Conservation (phyloP, 2,113 vertebrate species). For the Lophotis ruficrista region DNA sequence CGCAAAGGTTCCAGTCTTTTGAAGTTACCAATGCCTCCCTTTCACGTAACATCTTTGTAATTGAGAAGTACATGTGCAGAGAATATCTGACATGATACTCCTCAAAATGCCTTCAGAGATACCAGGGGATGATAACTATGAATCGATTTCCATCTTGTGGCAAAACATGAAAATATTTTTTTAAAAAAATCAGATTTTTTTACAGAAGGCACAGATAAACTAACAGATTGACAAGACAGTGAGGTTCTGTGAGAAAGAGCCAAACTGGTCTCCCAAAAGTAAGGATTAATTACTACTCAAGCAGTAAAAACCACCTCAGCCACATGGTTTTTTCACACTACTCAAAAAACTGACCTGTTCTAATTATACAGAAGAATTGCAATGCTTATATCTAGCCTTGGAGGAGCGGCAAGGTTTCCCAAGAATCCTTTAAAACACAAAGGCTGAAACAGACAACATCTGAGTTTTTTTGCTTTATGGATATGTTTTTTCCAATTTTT, state of each 20-base stretch:
- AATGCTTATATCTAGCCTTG: not conserved
- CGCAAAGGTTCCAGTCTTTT: not conserved
- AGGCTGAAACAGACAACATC: not conserved
- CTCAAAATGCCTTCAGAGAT: not conserved
- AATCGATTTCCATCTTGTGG: not conserved
- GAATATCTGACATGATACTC: not conserved
- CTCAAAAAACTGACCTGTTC: not conserved
- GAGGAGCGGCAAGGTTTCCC: not conserved
- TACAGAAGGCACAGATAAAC: not conserved
- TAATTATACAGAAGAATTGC: not conserved
- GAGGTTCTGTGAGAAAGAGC: not conserved
- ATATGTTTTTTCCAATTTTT: not conserved
- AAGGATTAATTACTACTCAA: not conserved
- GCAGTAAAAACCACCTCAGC: not conserved
- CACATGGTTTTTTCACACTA: not conserved
- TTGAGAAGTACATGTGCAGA: not conserved
- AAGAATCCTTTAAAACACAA: not conserved
- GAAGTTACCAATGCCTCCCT: not conserved
- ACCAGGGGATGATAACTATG: not conserved
- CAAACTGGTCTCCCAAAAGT: not conserved
- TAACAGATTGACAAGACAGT: not conserved
- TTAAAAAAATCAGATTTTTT: not conserved
- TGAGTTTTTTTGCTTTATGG: not conserved
- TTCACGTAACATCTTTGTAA: not conserved
- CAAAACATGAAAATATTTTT: not conserved